phyloP scores from a whole-genome alignment of 2,888 invertebrate species.

The Darwinula stevensoni region DNA sequence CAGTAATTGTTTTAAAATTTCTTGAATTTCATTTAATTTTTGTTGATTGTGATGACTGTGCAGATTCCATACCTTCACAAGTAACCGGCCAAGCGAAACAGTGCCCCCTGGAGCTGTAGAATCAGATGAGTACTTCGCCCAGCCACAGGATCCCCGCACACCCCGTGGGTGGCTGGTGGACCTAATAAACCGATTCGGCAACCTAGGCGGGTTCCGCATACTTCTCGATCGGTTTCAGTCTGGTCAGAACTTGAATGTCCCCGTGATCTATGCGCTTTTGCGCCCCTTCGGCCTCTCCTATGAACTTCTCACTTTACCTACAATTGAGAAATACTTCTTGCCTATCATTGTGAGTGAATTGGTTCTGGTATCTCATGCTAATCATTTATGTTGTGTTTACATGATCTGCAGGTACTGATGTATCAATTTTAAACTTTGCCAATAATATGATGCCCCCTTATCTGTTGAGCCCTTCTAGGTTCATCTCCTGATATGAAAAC shows the following conservation, averaged over 20 bases:
- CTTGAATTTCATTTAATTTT: constrained; percentile 6
- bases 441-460: too few species aligned
- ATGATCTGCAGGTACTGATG: too few species aligned
- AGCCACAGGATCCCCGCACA: constrained; percentile 47
- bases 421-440: too few species aligned
- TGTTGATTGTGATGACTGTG: constrained; percentile 9
- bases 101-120: constrained; percentile 31
- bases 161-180: constrained; percentile 88
- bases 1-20: too few species aligned
- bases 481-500: too few species aligned
- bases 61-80: constrained; percentile 62
- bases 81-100: constrained; percentile 39
- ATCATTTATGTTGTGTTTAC: too few species aligned
- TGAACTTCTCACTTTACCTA: constrained; percentile 60
- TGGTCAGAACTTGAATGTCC: constrained; percentile 36
- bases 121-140: constrained; percentile 33
- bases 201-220: constrained; percentile 59
- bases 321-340: constrained; percentile 69
- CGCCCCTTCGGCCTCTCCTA: constrained; percentile 75
- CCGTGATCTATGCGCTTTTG: constrained; percentile 46
- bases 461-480: too few species aligned
- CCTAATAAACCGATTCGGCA: constrained; percentile 76
- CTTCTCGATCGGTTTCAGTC: constrained; percentile 50
- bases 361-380: background rate
- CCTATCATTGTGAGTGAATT: constrained; percentile 43